A percentile compares a stretch with the other conserved stretches of the same genome.
These are phyloP conservation scores for Porites evermanni DNA, from an alignment of 92 coral and sea anemone species.

Conservation along the genomic window DNA sequence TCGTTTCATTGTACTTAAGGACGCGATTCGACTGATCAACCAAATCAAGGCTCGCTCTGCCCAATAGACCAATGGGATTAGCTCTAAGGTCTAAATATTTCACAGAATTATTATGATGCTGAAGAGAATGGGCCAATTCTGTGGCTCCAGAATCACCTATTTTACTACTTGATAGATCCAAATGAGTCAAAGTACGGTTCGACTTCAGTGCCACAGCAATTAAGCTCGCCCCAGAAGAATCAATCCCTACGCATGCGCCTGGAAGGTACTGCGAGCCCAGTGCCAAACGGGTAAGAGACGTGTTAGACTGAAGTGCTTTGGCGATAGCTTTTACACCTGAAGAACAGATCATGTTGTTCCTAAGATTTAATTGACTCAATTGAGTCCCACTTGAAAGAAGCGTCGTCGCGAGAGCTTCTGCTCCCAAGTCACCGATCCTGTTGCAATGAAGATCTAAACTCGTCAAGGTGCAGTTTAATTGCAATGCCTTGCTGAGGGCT, in stretches of 20 bases:
- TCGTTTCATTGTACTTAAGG: too few relatives aligned
- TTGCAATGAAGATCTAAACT: neutral
- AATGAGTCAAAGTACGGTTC: neutral
- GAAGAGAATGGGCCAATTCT: neutral
- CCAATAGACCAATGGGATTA: neutral
- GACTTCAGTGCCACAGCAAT: neutral
- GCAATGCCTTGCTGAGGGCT: neutral
- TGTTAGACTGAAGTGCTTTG: neutral
- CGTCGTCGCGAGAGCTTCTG: neutral
- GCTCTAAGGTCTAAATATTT: neutral
- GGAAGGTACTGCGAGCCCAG: neutral
- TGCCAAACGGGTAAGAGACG: neutral
- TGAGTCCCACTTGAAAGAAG: neutral
- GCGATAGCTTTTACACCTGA: neutral
- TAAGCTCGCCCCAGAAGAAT: neutral
- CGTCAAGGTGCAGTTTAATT: conserved; percentile 16
- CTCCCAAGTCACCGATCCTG: conserved; percentile 6
- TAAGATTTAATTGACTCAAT: neutral
- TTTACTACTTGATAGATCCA: neutral
- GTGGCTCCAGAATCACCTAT: neutral
- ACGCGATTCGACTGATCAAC: too few relatives aligned
- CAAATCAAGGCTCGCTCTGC: neutral
- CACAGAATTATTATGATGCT: neutral
- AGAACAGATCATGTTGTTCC: neutral
- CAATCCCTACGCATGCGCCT: neutral